A percentile compares a stretch with the other conserved stretches of the same genome.
phyloP scores from a whole-genome alignment of 2,113 vertebrate genomes.

The Guaruba guarouba region DNA sequence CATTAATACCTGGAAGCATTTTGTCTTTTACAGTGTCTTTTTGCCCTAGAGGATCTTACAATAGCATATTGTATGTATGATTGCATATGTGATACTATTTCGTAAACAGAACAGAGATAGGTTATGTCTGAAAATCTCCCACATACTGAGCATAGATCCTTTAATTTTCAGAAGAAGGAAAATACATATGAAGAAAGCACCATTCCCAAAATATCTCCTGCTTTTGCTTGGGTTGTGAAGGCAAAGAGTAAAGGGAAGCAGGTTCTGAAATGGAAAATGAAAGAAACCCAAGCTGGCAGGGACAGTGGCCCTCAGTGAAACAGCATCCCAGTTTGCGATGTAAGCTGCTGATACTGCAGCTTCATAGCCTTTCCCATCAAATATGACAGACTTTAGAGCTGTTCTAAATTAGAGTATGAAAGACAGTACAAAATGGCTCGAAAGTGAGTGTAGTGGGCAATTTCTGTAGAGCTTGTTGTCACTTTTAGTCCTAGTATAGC shows the following conservation, averaged over 20 bases:
- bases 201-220: background rate
- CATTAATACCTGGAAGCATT: background rate
- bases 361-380: slow-evolving; percentile 55
- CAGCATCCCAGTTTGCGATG: slow-evolving; percentile 18
- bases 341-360: slow-evolving; percentile 36
- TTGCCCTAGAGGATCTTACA: background rate
- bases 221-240: background rate
- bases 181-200: background rate
- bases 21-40: background rate
- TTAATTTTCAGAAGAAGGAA: background rate
- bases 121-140: background rate
- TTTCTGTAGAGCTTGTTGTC: slow-evolving; percentile 19
- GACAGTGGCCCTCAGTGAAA: slow-evolving; percentile 24
- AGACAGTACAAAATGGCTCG: slow-evolving; percentile 37
- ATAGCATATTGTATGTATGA: accelerated
- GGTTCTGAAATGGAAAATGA: background rate
- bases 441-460: background rate
- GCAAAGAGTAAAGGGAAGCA: background rate
- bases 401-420: slow-evolving; percentile 46
- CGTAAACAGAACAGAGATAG: background rate
- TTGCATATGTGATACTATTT: background rate
- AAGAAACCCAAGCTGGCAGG: slow-evolving; percentile 1
- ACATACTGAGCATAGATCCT: background rate
- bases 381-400: slow-evolving; percentile 60
- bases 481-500: background rate